These are phyloP conservation scores for Plutomurus gul DNA, from an alignment of 1,140 invertebrate genomes.

Conservation along the genomic window DNA sequence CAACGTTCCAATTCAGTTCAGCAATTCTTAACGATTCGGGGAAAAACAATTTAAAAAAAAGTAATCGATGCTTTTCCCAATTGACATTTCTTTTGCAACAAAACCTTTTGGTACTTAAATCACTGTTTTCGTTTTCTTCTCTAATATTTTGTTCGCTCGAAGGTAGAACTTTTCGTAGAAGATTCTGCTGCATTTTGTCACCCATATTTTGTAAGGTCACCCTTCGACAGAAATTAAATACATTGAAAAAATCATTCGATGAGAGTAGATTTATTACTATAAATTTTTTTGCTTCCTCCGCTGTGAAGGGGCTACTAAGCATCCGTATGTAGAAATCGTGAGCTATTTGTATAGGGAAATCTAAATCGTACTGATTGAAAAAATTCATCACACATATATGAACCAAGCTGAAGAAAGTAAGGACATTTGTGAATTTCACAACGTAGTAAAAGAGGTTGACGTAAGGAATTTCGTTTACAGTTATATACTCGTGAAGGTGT, in stretches of 20 bases:
- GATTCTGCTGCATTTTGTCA: background rate
- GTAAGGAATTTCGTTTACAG: constrained; percentile 5
- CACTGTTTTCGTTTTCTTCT: no score
- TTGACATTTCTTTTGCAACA: background rate
- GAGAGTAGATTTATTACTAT: background rate
- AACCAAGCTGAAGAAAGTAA: background rate
- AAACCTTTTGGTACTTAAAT: background rate
- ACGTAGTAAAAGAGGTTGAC: background rate
- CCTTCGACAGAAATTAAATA: background rate
- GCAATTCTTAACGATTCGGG: background rate
- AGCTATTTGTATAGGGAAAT: constrained; percentile 25
- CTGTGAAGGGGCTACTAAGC: background rate
- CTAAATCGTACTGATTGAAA: background rate
- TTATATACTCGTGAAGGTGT: background rate
- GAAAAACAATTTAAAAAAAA: background rate
- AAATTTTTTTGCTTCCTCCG: background rate
- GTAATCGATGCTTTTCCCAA: background rate
- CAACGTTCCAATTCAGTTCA: background rate
- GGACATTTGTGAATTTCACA: constrained; percentile 13
- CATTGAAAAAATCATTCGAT: background rate
- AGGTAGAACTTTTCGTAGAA: no score
- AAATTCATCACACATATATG: constrained; percentile 3
- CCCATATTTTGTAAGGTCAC: background rate
- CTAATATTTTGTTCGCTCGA: no score
- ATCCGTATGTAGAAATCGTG: constrained; percentile 1